phyloP scores from a whole-genome alignment of 2,113 vertebrate genomes.

The Corythornis vintsioides region DNA sequence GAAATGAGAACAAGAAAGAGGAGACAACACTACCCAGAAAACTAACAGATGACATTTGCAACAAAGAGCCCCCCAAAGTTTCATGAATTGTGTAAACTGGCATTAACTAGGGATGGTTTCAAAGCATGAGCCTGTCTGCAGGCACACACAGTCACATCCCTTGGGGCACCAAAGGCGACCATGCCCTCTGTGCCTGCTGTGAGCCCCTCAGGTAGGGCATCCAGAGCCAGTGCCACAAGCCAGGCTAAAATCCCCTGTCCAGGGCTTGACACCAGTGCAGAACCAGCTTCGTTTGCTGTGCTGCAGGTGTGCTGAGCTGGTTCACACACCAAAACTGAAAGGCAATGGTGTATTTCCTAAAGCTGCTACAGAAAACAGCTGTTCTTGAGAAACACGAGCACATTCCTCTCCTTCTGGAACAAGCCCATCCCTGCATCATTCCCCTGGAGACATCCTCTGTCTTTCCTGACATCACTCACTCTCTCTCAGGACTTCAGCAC shows the following conservation, averaged over 20 bases:
- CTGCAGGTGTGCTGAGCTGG: neutral
- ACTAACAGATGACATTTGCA: neutral
- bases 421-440: neutral
- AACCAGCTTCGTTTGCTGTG: rapidly evolving
- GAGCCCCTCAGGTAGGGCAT: neutral
- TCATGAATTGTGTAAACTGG: neutral
- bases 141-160: neutral
- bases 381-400: neutral
- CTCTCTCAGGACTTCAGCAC: neutral
- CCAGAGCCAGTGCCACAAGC: neutral
- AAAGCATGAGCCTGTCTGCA: neutral
- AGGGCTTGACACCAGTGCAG: neutral
- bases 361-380: neutral
- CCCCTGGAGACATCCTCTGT: neutral
- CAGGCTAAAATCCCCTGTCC: neutral
- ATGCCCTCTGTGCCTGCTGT: neutral
- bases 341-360: neutral
- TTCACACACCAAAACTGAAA: neutral
- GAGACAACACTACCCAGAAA: neutral
- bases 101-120: neutral
- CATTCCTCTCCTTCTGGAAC: neutral
- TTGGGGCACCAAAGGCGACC: rapidly evolving
- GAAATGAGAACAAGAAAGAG: neutral
- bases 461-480: neutral
- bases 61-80: neutral